Base-by-base conservation (phyloP, 2,888 invertebrate genomes). In the Marronus borbonicus region DNA sequence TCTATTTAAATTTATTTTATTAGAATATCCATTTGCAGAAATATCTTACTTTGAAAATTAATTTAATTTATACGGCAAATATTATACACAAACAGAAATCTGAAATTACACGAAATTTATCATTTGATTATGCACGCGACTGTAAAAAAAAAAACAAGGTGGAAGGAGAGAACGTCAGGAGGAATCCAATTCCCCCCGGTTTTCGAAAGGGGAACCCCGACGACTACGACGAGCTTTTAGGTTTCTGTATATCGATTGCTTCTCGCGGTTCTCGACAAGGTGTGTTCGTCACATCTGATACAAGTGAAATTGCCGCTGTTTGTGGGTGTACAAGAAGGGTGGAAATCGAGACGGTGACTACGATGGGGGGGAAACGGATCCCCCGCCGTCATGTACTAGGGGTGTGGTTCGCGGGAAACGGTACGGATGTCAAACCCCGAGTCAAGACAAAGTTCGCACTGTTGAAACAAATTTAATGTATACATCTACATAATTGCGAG, bases 211-310 rank as follows among this genome's bases (percentile, higher is more conserved):
- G 74, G 60, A 55, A 83, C 76, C 79, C 52, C 55, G 55, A 52
- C 76, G 72, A 72, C 52, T 14, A 55, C 17, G 81, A 81, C 76
- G 72, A 72, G 75, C 79, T 78, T 55, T 66, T 58, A 58, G 62
- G 68, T 62, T 70, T 76, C 75, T 80, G 85, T 85, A 86, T 88
- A 88, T 88, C 87, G 88, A 88, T 88, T 88, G 87, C 87, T 85
- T 81, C 80, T 83, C 58, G 36, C 58, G 39, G 85, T 58, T 58
- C 86, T 85, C 87, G 87, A 88, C 88, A 88, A 87, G 88, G 87
- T 87, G 87, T 87, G 86, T 87, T 88, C 87, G 88, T 88, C 88
- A 88, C 87, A 87, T 88, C 87, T 87, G 87, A 87, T 87, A 87
- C 87, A 87, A 87, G 86, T 86, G 87, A 87, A 88, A 87, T 87